phyloP scores from a whole-genome alignment of 2,888 invertebrate species.

The Tachina lurida region DNA sequence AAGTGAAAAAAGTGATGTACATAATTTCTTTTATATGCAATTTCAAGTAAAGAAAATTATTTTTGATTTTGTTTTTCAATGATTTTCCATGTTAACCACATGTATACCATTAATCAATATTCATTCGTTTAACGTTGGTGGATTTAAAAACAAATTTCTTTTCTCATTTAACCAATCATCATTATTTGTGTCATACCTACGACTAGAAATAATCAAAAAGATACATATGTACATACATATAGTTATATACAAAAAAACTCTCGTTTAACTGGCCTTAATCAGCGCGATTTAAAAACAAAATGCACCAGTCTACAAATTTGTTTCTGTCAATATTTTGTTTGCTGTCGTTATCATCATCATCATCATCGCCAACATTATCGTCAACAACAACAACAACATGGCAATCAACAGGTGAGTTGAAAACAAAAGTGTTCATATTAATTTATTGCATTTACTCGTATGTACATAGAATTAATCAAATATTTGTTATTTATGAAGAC shows the following conservation, averaged over 20 bases:
- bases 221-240: background rate
- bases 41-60: slow-evolving; percentile 43
- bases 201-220: slow-evolving; percentile 39
- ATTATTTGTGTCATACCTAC: slow-evolving; percentile 59
- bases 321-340: slow-evolving; percentile 55
- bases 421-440: slow-evolving; percentile 1
- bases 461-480: slow-evolving; percentile 10
- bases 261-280: slow-evolving; percentile 59
- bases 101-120: slow-evolving; percentile 45
- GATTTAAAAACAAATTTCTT: slow-evolving; percentile 33
- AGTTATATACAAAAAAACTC: slow-evolving; percentile 43
- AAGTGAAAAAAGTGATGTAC: slow-evolving; percentile 52
- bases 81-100: slow-evolving; percentile 58
- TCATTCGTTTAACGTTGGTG: slow-evolving; percentile 9
- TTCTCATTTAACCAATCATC: slow-evolving; percentile 39
- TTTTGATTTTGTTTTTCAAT: slow-evolving; percentile 21
- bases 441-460: slow-evolving; percentile 25
- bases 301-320: slow-evolving; percentile 45
- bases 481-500: background rate
- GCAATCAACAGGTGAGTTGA: slow-evolving; percentile 56
- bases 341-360: slow-evolving; percentile 35
- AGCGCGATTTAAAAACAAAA: slow-evolving; percentile 52
- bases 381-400: slow-evolving; percentile 2
- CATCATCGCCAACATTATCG: slow-evolving; percentile 1
- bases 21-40: slow-evolving; percentile 38